Conservation (phyloP, 2,797 vertebrate species). For the Pseudocheirus occidentalis region DNA sequence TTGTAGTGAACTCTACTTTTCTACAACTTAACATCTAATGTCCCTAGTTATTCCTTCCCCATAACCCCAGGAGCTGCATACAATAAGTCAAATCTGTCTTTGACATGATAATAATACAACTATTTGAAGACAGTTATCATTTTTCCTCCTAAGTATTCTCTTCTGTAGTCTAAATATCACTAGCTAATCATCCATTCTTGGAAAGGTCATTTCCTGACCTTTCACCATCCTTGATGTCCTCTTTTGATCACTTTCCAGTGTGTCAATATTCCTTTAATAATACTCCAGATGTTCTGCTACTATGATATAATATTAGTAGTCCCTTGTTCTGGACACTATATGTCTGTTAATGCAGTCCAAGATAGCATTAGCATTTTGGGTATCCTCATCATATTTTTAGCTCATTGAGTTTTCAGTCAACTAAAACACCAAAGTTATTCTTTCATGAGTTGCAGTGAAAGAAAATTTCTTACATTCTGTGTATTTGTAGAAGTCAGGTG, state of each 20-base stretch:
- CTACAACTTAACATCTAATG: neutral
- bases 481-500: neutral
- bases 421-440: neutral
- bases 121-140: neutral
- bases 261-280: neutral
- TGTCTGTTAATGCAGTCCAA: constrained; percentile 23
- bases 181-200: constrained; percentile 16
- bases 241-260: neutral
- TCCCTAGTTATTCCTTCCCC: neutral
- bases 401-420: neutral
- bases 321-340: neutral
- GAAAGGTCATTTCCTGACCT: neutral
- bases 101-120: neutral
- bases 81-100: neutral
- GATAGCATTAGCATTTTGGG: constrained; percentile 1
- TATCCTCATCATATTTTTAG: neutral
- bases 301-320: neutral
- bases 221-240: neutral
- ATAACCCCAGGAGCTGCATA: neutral
- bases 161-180: neutral
- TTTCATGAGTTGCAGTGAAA: neutral
- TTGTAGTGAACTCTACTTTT: neutral
- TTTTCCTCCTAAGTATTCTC: constrained; percentile 14
- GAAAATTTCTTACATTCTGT: constrained; percentile 18
- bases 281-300: neutral